phyloP scores from a whole-genome alignment of 2,797 vertebrate species.

The Fundulus diaphanus region DNA sequence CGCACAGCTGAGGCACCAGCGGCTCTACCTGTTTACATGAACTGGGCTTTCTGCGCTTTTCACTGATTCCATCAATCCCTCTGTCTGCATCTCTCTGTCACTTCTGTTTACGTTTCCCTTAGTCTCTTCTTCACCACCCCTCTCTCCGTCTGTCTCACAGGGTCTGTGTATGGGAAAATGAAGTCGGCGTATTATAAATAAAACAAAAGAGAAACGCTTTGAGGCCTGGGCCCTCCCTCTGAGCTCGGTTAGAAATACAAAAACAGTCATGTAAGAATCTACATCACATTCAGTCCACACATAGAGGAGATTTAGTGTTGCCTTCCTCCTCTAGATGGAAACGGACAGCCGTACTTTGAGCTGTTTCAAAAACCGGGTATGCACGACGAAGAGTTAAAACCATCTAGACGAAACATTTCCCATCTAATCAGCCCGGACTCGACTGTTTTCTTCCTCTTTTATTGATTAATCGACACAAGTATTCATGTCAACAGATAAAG shows the following conservation, averaged over 20 bases:
- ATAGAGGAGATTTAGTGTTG: constrained; percentile 36
- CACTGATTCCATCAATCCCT: constrained; percentile 55
- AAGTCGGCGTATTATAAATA: constrained; percentile 68
- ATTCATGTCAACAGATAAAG: too few relatives aligned
- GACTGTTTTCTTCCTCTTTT: neutral
- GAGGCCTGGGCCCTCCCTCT: constrained; percentile 35
- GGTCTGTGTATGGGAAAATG: constrained; percentile 37
- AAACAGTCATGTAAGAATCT: constrained; percentile 50
- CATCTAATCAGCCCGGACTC: constrained; percentile 50
- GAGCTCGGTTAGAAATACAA: constrained; percentile 47
- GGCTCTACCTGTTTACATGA: constrained; percentile 63
- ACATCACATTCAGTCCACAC: constrained; percentile 25
- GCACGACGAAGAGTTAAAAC: constrained; percentile 1
- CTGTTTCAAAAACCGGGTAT: constrained; percentile 22
- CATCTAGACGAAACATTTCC: constrained; percentile 22
- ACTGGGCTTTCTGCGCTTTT: constrained; percentile 35
- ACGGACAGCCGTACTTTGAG: constrained; percentile 27
- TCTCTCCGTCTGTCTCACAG: constrained; percentile 24
- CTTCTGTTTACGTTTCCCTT: constrained; percentile 50
- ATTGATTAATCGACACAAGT: neutral
- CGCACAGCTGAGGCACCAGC: constrained; percentile 34
- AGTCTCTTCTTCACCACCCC: constrained; percentile 22
- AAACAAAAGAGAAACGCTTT: constrained; percentile 58
- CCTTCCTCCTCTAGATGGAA: neutral
- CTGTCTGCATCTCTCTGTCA: constrained; percentile 29